These are phyloP conservation scores for Mimas tiliae DNA, from an alignment of 2,888 invertebrate species.

Conservation along the genomic window DNA sequence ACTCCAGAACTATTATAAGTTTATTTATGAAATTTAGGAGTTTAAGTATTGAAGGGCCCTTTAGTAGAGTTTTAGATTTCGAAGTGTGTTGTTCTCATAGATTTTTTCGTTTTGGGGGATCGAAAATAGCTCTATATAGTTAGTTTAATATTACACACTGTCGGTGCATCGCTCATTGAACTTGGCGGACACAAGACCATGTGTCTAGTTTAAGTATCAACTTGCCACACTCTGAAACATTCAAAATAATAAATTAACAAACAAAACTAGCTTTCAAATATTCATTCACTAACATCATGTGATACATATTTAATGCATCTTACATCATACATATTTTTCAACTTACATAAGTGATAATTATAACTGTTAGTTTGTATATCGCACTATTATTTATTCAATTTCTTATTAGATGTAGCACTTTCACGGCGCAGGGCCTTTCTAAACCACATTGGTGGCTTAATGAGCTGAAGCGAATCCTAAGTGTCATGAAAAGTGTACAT, in stretches of 20 bases:
- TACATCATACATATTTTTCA: slow-evolving; percentile 15
- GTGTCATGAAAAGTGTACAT: neutral
- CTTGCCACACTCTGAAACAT: too few relatives aligned
- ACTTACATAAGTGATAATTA: slow-evolving; percentile 9
- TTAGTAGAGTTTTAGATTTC: too few relatives aligned
- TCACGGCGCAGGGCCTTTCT: slow-evolving; percentile 34
- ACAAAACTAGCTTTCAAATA: neutral
- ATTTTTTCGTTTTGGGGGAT: too few relatives aligned
- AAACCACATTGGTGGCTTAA: slow-evolving; percentile 9
- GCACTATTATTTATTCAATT: slow-evolving; percentile 20
- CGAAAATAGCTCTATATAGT: too few relatives aligned
- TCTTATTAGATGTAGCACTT: slow-evolving; percentile 1
- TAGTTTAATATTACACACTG: too few relatives aligned
- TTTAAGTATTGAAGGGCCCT: too few relatives aligned
- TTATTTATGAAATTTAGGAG: too few relatives aligned
- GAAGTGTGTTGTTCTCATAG: too few relatives aligned
- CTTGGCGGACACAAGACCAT: too few relatives aligned
- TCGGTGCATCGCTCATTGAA: too few relatives aligned
- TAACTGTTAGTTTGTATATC: neutral
- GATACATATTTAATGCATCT: slow-evolving; percentile 31
- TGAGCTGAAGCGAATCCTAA: slow-evolving; percentile 2
- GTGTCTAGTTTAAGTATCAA: too few relatives aligned
- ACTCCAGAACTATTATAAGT: too few relatives aligned
- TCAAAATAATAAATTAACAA: neutral
- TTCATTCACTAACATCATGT: slow-evolving; percentile 6